These are phyloP conservation scores for Brachystomella parvula DNA, from an alignment of 1,140 invertebrate species.

Conservation along the genomic window DNA sequence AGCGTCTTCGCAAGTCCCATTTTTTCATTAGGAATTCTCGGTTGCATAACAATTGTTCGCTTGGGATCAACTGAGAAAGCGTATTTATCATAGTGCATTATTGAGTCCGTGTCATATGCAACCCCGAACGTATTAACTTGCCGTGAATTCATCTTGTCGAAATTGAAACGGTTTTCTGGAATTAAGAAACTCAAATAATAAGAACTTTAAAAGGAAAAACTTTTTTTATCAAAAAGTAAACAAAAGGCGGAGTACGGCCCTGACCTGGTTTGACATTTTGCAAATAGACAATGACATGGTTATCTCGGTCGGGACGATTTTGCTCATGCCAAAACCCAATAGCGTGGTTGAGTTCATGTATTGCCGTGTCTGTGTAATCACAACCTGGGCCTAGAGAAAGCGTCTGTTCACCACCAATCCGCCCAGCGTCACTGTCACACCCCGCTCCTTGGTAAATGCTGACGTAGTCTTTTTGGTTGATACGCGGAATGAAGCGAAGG, in stretches of 20 bases:
- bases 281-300: conserved; percentile 42
- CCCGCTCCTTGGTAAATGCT: background rate
- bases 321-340: conserved; percentile 47
- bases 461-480: conserved; percentile 1
- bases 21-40: background rate
- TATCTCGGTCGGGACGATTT: conserved; percentile 44
- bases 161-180: conserved; percentile 19
- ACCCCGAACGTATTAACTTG: conserved; percentile 2
- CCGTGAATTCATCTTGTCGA: conserved; percentile 9
- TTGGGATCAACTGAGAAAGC: conserved; percentile 2
- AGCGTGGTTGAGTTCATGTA: conserved; percentile 44
- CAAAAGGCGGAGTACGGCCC: background rate
- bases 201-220: background rate
- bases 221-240: background rate
- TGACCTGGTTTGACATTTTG: conserved; percentile 44
- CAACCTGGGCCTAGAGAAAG: conserved; percentile 42
- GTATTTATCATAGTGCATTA: conserved; percentile 14
- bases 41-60: conserved; percentile 1
- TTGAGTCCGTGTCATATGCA: conserved; percentile 2
- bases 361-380: conserved; percentile 42
- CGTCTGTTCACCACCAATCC: conserved; percentile 39
- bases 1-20: conserved; percentile 12
- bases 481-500: conserved; percentile 14
- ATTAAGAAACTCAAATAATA: too few relatives aligned
- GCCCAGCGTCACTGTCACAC: conserved; percentile 43